A percentile compares a stretch with the other conserved stretches of the same genome.
Evolutionary conservation across 2,888 invertebrate species (phyloP).

Genomic region (Heliconius sara): DNA sequence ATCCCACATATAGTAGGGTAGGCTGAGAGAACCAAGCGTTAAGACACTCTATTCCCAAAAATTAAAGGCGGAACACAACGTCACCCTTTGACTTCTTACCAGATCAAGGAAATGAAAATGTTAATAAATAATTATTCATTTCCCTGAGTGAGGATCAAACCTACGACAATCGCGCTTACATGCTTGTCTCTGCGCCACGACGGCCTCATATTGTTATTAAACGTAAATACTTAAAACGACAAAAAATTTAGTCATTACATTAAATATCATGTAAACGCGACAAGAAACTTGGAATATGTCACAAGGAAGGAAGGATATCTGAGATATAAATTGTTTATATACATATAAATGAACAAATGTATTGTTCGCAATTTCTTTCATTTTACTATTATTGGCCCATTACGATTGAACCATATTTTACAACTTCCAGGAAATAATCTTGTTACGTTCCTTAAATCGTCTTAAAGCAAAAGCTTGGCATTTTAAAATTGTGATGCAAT

Average conservation of each 20-base stretch:
- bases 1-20: no score
- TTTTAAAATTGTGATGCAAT: slow-evolving; percentile 84
- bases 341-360: neutral
- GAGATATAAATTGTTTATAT: neutral
- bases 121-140: no score
- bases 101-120: no score
- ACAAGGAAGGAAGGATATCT: slow-evolving; percentile 22
- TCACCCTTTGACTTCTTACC: no score
- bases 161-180: no score
- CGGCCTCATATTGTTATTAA: neutral
- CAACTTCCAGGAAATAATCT: slow-evolving; percentile 80
- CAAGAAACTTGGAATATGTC: neutral
- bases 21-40: no score
- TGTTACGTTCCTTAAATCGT: slow-evolving; percentile 76
- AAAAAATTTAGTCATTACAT: neutral
- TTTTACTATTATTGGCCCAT: slow-evolving; percentile 25
- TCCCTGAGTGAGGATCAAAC: no score
- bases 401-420: slow-evolving; percentile 20
- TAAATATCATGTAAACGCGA: neutral
- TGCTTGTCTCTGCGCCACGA: no score
- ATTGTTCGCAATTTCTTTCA: slow-evolving; percentile 2
- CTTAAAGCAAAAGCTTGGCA: slow-evolving; percentile 80
- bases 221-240: neutral
- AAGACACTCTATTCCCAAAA: no score
- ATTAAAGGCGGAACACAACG: no score